Evolutionary conservation across 2,797 vertebrate genomes (phyloP).

Genomic region (Pseudochirops cupreus): DNA sequence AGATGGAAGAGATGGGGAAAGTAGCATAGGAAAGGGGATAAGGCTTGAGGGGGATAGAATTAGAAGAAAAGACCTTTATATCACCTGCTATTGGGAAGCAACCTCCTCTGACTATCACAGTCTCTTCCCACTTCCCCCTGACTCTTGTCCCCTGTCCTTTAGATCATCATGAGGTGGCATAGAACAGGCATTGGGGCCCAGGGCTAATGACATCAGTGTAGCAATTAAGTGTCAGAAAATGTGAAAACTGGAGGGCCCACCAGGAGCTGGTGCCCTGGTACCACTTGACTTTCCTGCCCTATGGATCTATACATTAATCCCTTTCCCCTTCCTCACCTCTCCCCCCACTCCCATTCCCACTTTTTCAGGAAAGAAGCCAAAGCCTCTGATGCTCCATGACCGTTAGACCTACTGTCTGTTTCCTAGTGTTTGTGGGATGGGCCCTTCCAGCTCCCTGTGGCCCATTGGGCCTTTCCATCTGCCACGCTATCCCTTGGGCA

Average conservation of each 20-base stretch:
- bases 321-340: neutral
- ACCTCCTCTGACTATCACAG: neutral
- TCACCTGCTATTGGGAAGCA: neutral
- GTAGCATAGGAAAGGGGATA: neutral
- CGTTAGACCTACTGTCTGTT: neutral
- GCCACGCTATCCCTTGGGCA: neutral
- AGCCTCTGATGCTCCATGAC: neutral
- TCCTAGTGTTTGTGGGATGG: neutral
- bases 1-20: neutral
- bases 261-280: neutral
- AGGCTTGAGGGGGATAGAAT: neutral
- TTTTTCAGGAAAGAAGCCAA: neutral
- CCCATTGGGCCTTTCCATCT: neutral
- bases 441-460: neutral
- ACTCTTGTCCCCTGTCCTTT: neutral
- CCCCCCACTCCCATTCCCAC: neutral
- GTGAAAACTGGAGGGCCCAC: neutral
- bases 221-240: neutral
- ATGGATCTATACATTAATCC: neutral
- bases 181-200: neutral
- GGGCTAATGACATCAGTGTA: neutral
- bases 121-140: neutral
- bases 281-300: neutral
- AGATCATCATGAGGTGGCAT: neutral
- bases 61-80: neutral